phyloP scores from a whole-genome alignment of 2,113 vertebrate genomes.

The Solea senegalensis region DNA sequence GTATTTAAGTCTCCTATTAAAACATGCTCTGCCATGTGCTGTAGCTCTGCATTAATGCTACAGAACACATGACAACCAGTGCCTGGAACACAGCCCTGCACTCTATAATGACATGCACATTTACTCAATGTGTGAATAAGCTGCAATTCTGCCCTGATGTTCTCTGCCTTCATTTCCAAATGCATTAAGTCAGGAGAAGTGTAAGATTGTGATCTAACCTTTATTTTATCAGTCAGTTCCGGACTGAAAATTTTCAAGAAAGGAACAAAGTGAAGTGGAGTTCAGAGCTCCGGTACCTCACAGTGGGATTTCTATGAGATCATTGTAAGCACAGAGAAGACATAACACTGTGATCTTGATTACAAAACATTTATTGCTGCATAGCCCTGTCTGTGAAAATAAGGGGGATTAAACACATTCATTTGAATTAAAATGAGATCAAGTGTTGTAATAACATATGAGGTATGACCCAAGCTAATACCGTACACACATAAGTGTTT shows the following conservation, averaged over 20 bases:
- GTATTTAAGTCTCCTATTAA: slow-evolving; percentile 20
- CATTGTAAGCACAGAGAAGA: background rate
- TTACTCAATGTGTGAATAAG: slow-evolving; percentile 8
- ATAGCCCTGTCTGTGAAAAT: background rate
- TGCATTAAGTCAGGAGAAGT: background rate
- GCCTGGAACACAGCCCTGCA: background rate
- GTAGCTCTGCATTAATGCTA: slow-evolving; percentile 13
- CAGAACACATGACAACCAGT: background rate
- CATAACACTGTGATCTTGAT: background rate
- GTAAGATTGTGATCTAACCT: slow-evolving; percentile 31
- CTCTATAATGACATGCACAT: background rate
- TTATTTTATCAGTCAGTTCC: slow-evolving; percentile 14
- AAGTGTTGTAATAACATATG: background rate
- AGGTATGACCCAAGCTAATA: background rate
- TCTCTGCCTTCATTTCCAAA: background rate
- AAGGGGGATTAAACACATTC: background rate
- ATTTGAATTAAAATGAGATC: background rate
- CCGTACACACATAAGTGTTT: too few relatives aligned
- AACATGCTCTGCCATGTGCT: background rate
- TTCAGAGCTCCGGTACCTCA: background rate
- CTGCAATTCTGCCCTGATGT: background rate
- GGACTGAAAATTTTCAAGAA: slow-evolving; percentile 15
- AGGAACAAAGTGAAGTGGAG: slow-evolving; percentile 18
- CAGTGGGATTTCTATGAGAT: background rate
- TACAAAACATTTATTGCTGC: background rate